Base-by-base conservation (phyloP, 2,888 invertebrate genomes). In the Masnerella sp. region DNA sequence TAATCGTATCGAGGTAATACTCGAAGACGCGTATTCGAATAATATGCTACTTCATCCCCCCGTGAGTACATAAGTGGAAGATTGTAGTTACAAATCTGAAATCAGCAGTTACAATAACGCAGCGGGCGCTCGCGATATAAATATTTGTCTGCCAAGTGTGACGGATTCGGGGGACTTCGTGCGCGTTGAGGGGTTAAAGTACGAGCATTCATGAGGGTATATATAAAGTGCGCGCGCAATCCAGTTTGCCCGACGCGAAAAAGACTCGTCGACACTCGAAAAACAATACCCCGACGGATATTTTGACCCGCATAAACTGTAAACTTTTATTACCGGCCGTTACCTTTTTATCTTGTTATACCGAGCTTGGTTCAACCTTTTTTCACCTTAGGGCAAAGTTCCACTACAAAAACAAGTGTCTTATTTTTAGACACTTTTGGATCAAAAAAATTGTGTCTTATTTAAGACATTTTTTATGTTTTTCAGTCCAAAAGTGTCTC, bases 61-160 rank as follows among this genome's bases (percentile, higher is more conserved):
- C 14, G 2, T 7, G 54, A 22, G 11, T 45, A 34, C 14, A 12
- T 18, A 40, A 49, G 49, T 40, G 58, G 62, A 49, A 54, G 40
- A 58, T 62, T 51, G 62, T 43, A 64, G 62, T 62, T 58, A 56
- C 71, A 59, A 64, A 54, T 54, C 42, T 54, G 49, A 67, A 75
- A 73, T 72, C 71, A 72, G 61, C 51, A 40, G 42, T 54, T 54
- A 84, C 83, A 85, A 85, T 83, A 69, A 77, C 82, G 22, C 85
- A 78, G 80, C 82, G 80, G 85, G 85, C 75, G 78, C 67, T 76
- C 77, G 67, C 79, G 83, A 84, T 82, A 83, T 85, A 85, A 85
- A 85, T 85, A 85, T 85, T 85, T 85, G 83, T 84, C 82, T 81
- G 73, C 54, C 43, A 52, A 77, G 79, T 74, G 79, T 69, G 62